Conservation (phyloP, 2,113 vertebrate species). For the Ictalurus furcatus region DNA sequence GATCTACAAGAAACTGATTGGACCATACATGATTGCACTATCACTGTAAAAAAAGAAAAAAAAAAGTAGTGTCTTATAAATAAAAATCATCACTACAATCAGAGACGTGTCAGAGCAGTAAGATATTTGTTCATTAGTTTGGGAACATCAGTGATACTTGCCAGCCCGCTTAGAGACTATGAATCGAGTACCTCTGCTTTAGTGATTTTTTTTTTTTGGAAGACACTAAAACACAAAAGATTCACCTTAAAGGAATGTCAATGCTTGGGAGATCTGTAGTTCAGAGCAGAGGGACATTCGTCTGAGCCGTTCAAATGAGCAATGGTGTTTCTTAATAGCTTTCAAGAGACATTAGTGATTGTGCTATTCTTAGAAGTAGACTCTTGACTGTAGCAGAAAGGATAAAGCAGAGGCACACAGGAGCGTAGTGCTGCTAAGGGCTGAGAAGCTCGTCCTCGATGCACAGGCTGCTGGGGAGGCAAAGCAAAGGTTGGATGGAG, state of each 20-base stretch:
- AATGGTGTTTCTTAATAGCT: constrained; percentile 15
- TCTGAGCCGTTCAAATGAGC: not conserved
- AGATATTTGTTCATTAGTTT: constrained; percentile 2
- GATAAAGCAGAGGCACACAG: constrained; percentile 1
- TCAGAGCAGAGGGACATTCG: not conserved
- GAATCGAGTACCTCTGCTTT: not conserved
- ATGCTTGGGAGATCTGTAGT: not conserved
- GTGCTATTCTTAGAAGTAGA: not conserved
- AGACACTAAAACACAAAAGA: not conserved
- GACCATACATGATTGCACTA: constrained; percentile 19
- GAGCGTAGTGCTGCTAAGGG: constrained; percentile 40
- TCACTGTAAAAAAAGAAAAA: constrained; percentile 4
- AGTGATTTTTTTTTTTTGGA: not conserved
- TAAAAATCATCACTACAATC: not conserved
- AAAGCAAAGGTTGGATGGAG: constrained; percentile 71
- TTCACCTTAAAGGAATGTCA: not conserved
- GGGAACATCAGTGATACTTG: not conserved
- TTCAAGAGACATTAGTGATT: not conserved
- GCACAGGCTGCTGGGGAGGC: constrained; percentile 66
- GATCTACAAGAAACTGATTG: constrained; percentile 1
- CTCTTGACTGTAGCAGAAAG: constrained; percentile 13
- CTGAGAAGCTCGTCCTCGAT: constrained; percentile 57
- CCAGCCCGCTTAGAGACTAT: not conserved
- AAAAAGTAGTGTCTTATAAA: not conserved
- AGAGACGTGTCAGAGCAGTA: not conserved